phyloP scores from a whole-genome alignment of 2,797 vertebrate genomes.

The Natrix natrix region DNA sequence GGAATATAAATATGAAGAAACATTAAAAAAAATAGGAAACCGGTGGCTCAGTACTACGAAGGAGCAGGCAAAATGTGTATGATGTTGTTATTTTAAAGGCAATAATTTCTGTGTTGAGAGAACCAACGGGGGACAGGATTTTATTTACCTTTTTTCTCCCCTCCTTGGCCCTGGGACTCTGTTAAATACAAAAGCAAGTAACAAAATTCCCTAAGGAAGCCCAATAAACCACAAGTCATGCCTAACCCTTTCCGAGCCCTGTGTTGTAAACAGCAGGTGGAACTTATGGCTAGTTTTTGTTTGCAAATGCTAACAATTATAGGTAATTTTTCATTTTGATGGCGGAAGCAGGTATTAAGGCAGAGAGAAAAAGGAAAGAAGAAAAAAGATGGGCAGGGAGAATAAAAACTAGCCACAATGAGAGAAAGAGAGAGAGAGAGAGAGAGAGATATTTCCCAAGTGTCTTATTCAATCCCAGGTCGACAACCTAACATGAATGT shows the following conservation, averaged over 20 bases:
- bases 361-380: conserved; percentile 31
- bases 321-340: conserved; percentile 78
- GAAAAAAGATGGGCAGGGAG: conserved; percentile 15
- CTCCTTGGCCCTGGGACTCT: conserved; percentile 54
- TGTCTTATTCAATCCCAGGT: conserved; percentile 75
- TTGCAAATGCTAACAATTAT: conserved; percentile 79
- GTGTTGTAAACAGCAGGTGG: conserved; percentile 75
- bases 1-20: conserved; percentile 36
- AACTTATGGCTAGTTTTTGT: conserved; percentile 74
- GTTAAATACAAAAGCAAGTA: conserved; percentile 66
- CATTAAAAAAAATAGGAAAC: conserved; percentile 34
- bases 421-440: conserved; percentile 38
- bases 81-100: conserved; percentile 41
- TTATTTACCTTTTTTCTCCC: conserved; percentile 47
- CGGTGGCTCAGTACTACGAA: conserved; percentile 18
- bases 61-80: background rate
- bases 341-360: conserved; percentile 68
- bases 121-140: conserved; percentile 33
- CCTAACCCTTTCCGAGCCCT: conserved; percentile 37
- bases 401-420: conserved; percentile 33
- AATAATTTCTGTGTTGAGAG: conserved; percentile 42
- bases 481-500: conserved; percentile 74
- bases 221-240: conserved; percentile 66
- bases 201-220: conserved; percentile 69
- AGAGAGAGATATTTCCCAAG: conserved; percentile 68